phyloP scores from a whole-genome alignment of 30 jellyfish, hydroid and myxozoan species.

The Catostylus mosaicus region DNA sequence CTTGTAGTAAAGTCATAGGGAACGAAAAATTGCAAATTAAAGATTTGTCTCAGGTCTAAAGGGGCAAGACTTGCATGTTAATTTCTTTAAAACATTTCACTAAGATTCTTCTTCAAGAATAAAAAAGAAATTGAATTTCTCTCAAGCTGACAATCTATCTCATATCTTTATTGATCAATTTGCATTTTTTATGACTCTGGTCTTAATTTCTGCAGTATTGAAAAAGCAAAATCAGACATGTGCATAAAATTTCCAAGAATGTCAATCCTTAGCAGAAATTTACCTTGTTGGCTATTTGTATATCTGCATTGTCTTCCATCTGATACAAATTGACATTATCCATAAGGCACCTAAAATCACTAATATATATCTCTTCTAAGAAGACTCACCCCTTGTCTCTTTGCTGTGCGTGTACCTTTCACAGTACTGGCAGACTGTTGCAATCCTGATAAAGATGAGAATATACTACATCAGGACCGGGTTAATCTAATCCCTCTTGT shows the following conservation, averaged over 20 bases:
- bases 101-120: too few relatives aligned
- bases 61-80: too few relatives aligned
- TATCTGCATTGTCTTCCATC: background rate
- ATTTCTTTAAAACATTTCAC: too few relatives aligned
- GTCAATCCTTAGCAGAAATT: background rate
- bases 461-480: background rate
- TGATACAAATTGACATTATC: background rate
- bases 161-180: too few relatives aligned
- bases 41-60: too few relatives aligned
- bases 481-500: background rate
- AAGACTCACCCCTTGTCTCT: constrained; percentile 29
- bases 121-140: too few relatives aligned
- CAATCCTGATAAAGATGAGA: background rate
- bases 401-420: constrained; percentile 12
- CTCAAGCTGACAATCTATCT: too few relatives aligned
- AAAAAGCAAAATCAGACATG: background rate
- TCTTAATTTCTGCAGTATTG: too few relatives aligned
- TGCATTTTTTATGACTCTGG: too few relatives aligned
- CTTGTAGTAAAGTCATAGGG: background rate
- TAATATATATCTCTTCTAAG: background rate
- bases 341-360: background rate
- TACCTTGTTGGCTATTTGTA: background rate
- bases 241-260: background rate
- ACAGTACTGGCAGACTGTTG: constrained; percentile 3
- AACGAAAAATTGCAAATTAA: too few relatives aligned